phyloP scores from a whole-genome alignment of 2,797 vertebrate genomes.

The Emys orbicularis region DNA sequence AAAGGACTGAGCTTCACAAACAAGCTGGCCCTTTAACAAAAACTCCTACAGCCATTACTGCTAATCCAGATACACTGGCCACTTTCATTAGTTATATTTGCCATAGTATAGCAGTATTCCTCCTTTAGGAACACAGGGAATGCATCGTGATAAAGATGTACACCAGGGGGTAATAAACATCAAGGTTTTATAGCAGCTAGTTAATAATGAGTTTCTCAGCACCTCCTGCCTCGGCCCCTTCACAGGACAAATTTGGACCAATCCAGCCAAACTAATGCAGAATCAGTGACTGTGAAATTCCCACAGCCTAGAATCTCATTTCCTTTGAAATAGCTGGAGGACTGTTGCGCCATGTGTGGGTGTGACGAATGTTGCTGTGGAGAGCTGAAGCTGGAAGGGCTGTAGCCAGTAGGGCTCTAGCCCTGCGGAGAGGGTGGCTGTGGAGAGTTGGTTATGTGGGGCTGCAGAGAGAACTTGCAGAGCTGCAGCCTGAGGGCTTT shows the following conservation, averaged over 20 bases:
- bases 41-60: neutral
- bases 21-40: neutral
- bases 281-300: neutral
- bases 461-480: neutral
- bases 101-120: neutral
- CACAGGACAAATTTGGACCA: neutral
- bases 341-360: rapidly evolving
- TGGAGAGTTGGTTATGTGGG: neutral
- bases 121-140: neutral
- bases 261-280: neutral
- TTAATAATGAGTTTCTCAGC: neutral
- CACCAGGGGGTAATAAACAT: neutral
- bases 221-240: neutral
- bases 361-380: neutral
- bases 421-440: neutral
- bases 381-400: neutral
- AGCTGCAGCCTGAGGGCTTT: neutral
- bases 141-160: neutral
- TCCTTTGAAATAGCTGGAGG: rapidly evolving
- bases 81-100: neutral
- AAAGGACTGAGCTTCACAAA: neutral
- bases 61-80: conserved; percentile 3
- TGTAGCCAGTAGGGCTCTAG: neutral
- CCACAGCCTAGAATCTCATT: neutral
- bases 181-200: conserved; percentile 13